Percentiles rank a stretch among this genome's conserved stretches.
Conservation (phyloP, 2,888 invertebrate genomes). For the Rotaria sp. region DNA sequence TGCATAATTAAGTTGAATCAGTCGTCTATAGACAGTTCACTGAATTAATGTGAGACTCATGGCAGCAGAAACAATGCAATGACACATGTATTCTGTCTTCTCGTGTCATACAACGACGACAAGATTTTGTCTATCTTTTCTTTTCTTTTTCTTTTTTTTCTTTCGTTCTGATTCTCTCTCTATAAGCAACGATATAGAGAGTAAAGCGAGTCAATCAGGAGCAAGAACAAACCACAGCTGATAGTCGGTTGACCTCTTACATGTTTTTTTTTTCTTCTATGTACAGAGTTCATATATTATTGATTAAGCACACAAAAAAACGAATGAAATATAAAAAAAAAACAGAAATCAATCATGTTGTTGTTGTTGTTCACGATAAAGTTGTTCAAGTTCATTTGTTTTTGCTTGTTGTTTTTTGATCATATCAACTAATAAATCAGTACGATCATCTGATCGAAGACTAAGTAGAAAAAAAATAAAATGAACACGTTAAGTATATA, state of each 20-base stretch:
- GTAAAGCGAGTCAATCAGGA: background rate
- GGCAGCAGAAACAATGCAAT: background rate
- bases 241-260: background rate
- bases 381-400: background rate
- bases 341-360: background rate
- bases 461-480: background rate
- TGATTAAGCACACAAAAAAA: background rate
- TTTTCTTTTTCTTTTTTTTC: background rate
- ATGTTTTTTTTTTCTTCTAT: background rate
- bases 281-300: background rate
- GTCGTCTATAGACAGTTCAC: background rate
- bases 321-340: background rate
- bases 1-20: constrained; percentile 9
- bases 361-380: background rate
- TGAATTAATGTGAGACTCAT: background rate
- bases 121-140: background rate
- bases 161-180: background rate
- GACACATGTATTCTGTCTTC: background rate
- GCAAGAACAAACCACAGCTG: background rate
- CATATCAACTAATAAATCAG: background rate
- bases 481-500: background rate
- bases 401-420: constrained; percentile 12
- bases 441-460: background rate
- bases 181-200: background rate
- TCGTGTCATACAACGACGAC: background rate